phyloP scores from a whole-genome alignment of 2,888 invertebrate species.

The Napeogenes inachia region DNA sequence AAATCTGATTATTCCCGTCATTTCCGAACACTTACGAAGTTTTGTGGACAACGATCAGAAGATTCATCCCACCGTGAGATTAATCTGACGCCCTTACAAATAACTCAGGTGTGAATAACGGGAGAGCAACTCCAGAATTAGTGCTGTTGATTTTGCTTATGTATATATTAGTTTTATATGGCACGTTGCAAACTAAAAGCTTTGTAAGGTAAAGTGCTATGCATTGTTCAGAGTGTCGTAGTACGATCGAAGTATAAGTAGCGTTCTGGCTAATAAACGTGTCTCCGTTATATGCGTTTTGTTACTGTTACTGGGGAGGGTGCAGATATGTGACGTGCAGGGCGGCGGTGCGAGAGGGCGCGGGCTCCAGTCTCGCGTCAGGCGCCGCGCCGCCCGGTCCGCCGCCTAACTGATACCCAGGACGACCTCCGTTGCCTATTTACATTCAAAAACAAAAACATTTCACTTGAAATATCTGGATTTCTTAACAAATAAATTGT shows the following conservation, averaged over 20 bases:
- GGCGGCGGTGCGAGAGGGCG: constrained; percentile 26
- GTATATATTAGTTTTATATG: constrained; percentile 7
- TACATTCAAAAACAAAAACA: constrained; percentile 17
- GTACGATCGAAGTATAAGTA: constrained; percentile 61
- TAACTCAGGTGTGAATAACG: constrained; percentile 69
- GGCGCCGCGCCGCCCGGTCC: constrained; percentile 67
- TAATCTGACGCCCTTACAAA: constrained; percentile 59
- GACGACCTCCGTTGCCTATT: constrained; percentile 43
- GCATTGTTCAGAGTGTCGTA: constrained; percentile 41
- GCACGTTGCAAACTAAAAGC: constrained; percentile 8
- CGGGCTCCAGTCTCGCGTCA: constrained; percentile 70
- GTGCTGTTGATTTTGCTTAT: constrained; percentile 6
- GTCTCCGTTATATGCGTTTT: constrained; percentile 70
- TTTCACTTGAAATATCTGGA: constrained; percentile 5
- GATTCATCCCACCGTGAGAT: constrained; percentile 49
- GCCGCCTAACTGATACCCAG: constrained; percentile 41
- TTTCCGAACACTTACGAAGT: constrained; percentile 38
- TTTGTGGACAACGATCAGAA: constrained; percentile 46
- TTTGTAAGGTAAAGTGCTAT: constrained; percentile 21
- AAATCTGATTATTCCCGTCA: constrained; percentile 48
- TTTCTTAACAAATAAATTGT: constrained; percentile 9
- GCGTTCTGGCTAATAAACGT: constrained; percentile 72
- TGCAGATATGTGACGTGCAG: constrained; percentile 43
- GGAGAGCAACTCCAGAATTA: constrained; percentile 19
- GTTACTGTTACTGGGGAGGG: constrained; percentile 52